Base-by-base conservation (phyloP, 2,113 vertebrate species). In the Bambusicola thoracicus region DNA sequence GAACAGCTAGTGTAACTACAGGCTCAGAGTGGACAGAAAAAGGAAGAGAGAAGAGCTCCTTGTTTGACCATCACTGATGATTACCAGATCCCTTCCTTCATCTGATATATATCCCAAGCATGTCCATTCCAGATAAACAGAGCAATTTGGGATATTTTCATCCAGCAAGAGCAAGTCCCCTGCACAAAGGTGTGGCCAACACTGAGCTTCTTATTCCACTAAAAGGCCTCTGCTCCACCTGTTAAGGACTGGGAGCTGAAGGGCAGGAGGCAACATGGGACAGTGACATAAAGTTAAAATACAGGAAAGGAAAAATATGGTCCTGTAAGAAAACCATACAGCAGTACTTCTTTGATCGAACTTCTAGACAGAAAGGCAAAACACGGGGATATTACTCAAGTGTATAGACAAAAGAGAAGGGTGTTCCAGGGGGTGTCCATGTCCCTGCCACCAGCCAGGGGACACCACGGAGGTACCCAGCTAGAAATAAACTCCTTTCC, bases 291-390 rank as follows among this genome's bases (percentile, higher is more conserved):
- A 32, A 82, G 9, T 1, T 51, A 72, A 92, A 92, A 75, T 15
- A 25, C 21, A 2, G 5, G 12, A 18, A 7, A 55, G 6, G 13
- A 11, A 80, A 40, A 65, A 43, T 8, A 24, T 0, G 2, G 12
- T 16, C 5, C 18, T 41, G 8, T 41, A 56, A 62, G 43, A 32
- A 74, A 43, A 55, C 4, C 10, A 68, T n/a, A 7, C 36, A 48
- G 70, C 73, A 17, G 0, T 0, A 0, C 20, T n/a, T 58, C 0
- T 72, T 81, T 38, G 6, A 20, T 46, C 29, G 15, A 15, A 56
- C 2, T 59, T 2, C 36, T 63, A 32, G 27, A n/a, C 65, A 19
- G 7, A 72, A 91, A 85, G 51, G 41, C 30, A n/a, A 16, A 75
- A 13, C 51, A 73, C 13, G 8, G 14, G 30, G 43, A 11, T 81